Percentiles rank a stretch among this genome's conserved stretches.
phyloP scores from a whole-genome alignment of 2,113 vertebrate species.

The Hirundichthys speculiger region DNA sequence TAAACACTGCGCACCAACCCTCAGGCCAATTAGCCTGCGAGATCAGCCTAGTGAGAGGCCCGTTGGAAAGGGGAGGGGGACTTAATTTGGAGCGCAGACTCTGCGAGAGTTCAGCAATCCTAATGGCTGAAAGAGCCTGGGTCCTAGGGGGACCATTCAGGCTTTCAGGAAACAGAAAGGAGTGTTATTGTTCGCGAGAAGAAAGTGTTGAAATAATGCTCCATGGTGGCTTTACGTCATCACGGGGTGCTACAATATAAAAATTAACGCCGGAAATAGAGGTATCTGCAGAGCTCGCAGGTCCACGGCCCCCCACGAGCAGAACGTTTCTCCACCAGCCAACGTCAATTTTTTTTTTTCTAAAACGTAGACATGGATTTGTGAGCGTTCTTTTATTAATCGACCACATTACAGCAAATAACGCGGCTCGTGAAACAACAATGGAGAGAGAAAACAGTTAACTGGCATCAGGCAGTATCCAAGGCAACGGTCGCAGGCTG shows the following conservation, averaged over 20 bases:
- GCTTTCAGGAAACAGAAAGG: slow-evolving; percentile 63
- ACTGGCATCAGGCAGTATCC: slow-evolving; percentile 67
- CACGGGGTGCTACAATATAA: slow-evolving; percentile 27
- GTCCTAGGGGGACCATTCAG: slow-evolving; percentile 56
- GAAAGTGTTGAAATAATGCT: slow-evolving; percentile 24
- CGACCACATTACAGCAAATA: too few species aligned
- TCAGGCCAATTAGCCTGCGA: slow-evolving; percentile 73
- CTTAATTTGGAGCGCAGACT: slow-evolving; percentile 73
- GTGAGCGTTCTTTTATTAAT: not conserved
- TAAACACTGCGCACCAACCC: slow-evolving; percentile 71
- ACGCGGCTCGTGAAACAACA: too few species aligned
- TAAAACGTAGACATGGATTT: not conserved
- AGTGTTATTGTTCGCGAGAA: slow-evolving; percentile 59
- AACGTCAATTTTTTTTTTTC: not conserved
- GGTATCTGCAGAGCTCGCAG: slow-evolving; percentile 21
- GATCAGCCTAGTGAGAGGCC: slow-evolving; percentile 55
- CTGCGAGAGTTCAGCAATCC: slow-evolving; percentile 65
- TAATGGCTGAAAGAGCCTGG: slow-evolving; percentile 73
- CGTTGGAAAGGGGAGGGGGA: slow-evolving; percentile 55
- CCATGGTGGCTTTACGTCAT: slow-evolving; percentile 48
- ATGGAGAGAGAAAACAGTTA: slow-evolving; percentile 52
- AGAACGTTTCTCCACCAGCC: not conserved
- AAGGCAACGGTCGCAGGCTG: slow-evolving; percentile 51
- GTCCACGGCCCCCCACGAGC: slow-evolving; percentile 44
- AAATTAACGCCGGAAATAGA: slow-evolving; percentile 32